A percentile compares a stretch with the other conserved stretches of the same genome.
phyloP scores from a whole-genome alignment of 23 tunicate genomes.

The Diplosoma virens region DNA sequence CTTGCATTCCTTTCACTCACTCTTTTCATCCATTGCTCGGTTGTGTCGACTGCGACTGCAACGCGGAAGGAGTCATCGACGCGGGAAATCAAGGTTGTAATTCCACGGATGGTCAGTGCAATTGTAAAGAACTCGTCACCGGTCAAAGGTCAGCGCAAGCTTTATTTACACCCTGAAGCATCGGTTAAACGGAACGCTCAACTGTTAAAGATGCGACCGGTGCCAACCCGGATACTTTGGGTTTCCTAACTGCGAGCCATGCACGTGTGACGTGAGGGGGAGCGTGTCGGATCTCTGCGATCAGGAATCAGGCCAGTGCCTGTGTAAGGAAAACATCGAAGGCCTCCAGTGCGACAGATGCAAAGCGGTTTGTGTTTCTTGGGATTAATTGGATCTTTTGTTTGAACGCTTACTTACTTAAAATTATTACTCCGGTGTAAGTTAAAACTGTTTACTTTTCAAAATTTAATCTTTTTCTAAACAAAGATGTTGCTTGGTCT shows the following conservation, averaged over 20 bases:
- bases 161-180: neutral
- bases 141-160: conserved; percentile 57
- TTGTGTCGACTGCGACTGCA: conserved; percentile 83
- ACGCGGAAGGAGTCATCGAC: conserved; percentile 68
- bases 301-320: conserved; percentile 68
- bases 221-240: conserved; percentile 89
- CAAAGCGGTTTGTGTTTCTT: conserved; percentile 52
- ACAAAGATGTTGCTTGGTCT: too few relatives aligned
- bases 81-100: conserved; percentile 63
- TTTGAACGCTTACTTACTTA: too few relatives aligned
- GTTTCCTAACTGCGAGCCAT: conserved; percentile 82
- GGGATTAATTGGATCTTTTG: too few relatives aligned
- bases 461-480: too few relatives aligned
- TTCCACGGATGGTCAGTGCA: conserved; percentile 74
- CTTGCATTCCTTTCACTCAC: conserved; percentile 79
- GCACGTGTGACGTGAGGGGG: conserved; percentile 83
- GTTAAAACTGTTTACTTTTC: too few relatives aligned
- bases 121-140: conserved; percentile 73
- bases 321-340: conserved; percentile 94
- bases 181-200: neutral
- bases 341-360: conserved; percentile 90
- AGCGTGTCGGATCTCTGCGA: conserved; percentile 76
- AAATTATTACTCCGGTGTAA: too few relatives aligned
- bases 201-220: conserved; percentile 66
- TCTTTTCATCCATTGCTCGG: conserved; percentile 82